These are phyloP conservation scores for Gymnarchus niloticus DNA, from an alignment of 2,113 vertebrate genomes.

Conservation along the genomic window DNA sequence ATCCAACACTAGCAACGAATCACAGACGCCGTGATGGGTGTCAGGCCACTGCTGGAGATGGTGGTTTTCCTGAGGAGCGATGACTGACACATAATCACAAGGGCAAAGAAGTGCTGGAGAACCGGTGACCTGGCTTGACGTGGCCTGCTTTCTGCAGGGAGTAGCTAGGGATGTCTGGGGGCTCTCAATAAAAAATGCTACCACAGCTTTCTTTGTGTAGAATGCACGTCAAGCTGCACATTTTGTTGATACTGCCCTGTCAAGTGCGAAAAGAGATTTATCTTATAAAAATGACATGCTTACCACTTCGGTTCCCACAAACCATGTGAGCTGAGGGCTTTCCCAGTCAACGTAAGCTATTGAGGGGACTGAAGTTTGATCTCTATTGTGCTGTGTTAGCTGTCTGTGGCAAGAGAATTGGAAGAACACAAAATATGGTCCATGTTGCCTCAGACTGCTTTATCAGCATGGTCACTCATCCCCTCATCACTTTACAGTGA, in stretches of 20 bases:
- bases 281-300: background rate
- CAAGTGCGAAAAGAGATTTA: background rate
- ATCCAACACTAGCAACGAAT: background rate
- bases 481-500: background rate
- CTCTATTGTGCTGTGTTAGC: background rate
- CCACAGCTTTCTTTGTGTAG: background rate
- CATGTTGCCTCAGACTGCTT: background rate
- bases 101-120: background rate
- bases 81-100: background rate
- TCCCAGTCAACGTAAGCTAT: background rate
- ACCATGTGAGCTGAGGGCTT: background rate
- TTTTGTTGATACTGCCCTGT: background rate
- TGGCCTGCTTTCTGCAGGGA: background rate
- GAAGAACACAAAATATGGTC: background rate
- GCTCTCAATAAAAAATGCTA: background rate
- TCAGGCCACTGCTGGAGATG: background rate
- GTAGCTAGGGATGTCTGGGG: background rate
- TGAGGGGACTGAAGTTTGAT: background rate
- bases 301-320: background rate
- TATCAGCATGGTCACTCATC: background rate
- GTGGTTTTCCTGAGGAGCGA: background rate
- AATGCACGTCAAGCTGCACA: background rate
- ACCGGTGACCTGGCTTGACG: background rate
- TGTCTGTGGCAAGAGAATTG: background rate
- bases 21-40: background rate